Evolutionary conservation across 2,113 vertebrate species (phyloP), one percentile per base, ranked within the genome.

Genomic region (Anarrhichthys ocellatus): DNA sequence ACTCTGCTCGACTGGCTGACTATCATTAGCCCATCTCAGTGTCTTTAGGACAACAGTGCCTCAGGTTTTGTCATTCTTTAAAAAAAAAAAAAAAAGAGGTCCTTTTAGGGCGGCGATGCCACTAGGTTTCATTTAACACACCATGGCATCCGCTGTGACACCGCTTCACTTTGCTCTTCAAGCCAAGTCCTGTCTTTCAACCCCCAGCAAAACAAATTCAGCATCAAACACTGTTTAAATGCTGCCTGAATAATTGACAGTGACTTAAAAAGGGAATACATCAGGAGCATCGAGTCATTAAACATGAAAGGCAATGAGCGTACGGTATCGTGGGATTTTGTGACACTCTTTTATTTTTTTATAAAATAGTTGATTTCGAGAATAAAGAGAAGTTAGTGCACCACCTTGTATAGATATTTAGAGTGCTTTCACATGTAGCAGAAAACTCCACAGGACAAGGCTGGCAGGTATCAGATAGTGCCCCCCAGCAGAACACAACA

Each of bases 301-400:
- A 88, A 90, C 84, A 90, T 81, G 66, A 92, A 93, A 93, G 86
- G 79, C 89, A 92, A 87, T 83, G 68, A 88, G 84, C 27, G 73
- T 73, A 84, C 75, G 46, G 73, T 73, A 61, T 78, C 50, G n/a
- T 15, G 66, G 81, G 83, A 70, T 89, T 94, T 94, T 91, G 87
- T 68, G 87, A 94, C 92, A 93, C 91, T 89, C 83, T 93, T 93
- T 95, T 94, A 94, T 95, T 34, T 34, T 34, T 34, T 95, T 94
- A 93, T 94, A 95, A 94, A 94, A 95, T 93, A 94, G 79, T 82
- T 92, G 86, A 93, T 95, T 95, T 93, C 58, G 87, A 93, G 86
- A 93, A 87, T 91, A 92, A 87, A 90, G 89, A 92, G 79, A 91
- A 89, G 87, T 92, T 91, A 88, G 91, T 94, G 89, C 91, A 94